A percentile compares a stretch with the other conserved stretches of the same genome.
phyloP scores from a whole-genome alignment of 2,888 invertebrate species.

The Calameuta pallipes region DNA sequence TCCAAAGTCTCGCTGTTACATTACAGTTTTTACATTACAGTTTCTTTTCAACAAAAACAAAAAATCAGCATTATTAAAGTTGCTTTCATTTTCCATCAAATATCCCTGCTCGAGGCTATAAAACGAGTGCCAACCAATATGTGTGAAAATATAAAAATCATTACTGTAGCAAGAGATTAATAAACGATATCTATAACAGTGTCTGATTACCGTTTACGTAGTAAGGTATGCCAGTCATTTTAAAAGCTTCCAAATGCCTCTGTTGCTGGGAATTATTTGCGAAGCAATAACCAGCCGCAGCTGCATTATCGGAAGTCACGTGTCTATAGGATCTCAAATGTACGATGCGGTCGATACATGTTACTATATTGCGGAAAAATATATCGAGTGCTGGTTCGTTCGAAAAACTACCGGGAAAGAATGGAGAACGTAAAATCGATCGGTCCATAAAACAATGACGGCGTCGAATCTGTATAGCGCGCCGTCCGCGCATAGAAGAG shows the following conservation, averaged over 20 bases:
- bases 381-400: not conserved
- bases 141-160: not conserved
- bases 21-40: not conserved
- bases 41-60: too few species aligned
- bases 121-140: not conserved
- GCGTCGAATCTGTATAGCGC: not conserved
- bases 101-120: not conserved
- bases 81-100: not conserved
- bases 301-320: not conserved
- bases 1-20: not conserved
- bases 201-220: not conserved
- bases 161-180: not conserved
- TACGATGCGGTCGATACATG: not conserved
- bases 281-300: too few species aligned
- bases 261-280: too few species aligned
- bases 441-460: not conserved
- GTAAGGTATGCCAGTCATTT: too few species aligned
- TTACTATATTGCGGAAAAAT: too few species aligned
- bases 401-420: not conserved
- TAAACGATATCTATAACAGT: not conserved
- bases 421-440: not conserved
- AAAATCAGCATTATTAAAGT: not conserved
- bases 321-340: not conserved
- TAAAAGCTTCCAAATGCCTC: too few species aligned
- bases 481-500: not conserved